Conservation (phyloP, 2,113 vertebrate species). For the Alligator sinensis region DNA sequence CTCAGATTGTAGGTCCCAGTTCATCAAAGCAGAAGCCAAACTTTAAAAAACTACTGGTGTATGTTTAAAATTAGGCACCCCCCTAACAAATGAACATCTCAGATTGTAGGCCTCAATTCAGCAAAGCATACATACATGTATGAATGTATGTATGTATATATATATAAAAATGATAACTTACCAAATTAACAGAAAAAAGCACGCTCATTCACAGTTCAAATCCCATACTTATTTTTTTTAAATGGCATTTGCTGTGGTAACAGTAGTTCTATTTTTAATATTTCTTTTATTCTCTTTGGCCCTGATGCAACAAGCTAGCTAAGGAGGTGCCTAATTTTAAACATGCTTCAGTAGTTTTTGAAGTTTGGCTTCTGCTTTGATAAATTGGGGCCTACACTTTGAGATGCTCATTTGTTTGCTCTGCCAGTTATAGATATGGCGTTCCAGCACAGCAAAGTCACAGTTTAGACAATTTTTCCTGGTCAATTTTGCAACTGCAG, state of each 20-base stretch:
- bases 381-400: not conserved
- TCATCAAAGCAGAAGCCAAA: not conserved
- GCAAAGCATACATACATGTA: too few species aligned
- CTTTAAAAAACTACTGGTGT: not conserved
- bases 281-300: not conserved
- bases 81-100: not conserved
- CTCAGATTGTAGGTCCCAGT: not conserved
- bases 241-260: not conserved
- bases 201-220: not conserved
- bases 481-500: too few species aligned
- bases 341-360: not conserved
- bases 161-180: not conserved
- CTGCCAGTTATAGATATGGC: not conserved
- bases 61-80: not conserved
- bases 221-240: not conserved
- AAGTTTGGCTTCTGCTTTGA: not conserved
- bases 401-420: not conserved
- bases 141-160: too few species aligned
- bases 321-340: not conserved
- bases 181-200: not conserved
- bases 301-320: not conserved
- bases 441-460: not conserved
- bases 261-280: not conserved
- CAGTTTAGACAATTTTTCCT: not conserved
- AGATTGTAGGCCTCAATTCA: too few species aligned